Evolutionary conservation across 2,888 invertebrate species (phyloP), one percentile per base, ranked within the genome.

Genomic region (Leptothorax acervorum): DNA sequence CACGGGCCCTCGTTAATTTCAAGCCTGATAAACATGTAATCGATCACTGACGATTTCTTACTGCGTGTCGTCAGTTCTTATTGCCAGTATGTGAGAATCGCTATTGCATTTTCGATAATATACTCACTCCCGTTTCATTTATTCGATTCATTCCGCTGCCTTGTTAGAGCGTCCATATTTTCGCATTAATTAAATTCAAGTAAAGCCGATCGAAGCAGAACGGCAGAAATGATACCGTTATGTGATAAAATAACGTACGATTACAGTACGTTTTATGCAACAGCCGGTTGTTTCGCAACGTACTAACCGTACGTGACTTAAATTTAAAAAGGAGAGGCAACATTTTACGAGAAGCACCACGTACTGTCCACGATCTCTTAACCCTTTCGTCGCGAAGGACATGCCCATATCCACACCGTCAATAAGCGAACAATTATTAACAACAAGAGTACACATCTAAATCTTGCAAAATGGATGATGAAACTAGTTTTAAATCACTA

Each of bases 251-350:
- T 71, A 76, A 81, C 28, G 42, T 76, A 35, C 8, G 39, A 71
- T 82, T 83, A 71, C 83, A 55, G 51, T 62, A 42, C 39, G 42
- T 84, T 85, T 85, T 84, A 68, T 79, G 85, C 82, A 86, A 85
- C 60, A 82, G 78, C 62, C 28, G 45, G 45, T 74, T 35, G 63
- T 88, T 85, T 83, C 88, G 78, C 79, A 86, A 45, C 28, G 35
- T 71, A 60, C 57, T 74, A 86, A 83, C 76, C 62, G 45, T 62
- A 78, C 62, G 62, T 39, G 60, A 66, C 62, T 86, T 74, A 86
- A 86, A 86, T 86, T 83, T 78, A 70, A 83, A 88, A 75, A 62
- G 73, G 55, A 68, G 79, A 85, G 57, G 71, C 70, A 15, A 73
- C 88, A 63, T 85, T 78, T 85, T 75, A 68, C 60, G 66, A 81